Evolutionary conservation across 2,113 vertebrate species (phyloP).

Genomic region (Suricata suricatta): DNA sequence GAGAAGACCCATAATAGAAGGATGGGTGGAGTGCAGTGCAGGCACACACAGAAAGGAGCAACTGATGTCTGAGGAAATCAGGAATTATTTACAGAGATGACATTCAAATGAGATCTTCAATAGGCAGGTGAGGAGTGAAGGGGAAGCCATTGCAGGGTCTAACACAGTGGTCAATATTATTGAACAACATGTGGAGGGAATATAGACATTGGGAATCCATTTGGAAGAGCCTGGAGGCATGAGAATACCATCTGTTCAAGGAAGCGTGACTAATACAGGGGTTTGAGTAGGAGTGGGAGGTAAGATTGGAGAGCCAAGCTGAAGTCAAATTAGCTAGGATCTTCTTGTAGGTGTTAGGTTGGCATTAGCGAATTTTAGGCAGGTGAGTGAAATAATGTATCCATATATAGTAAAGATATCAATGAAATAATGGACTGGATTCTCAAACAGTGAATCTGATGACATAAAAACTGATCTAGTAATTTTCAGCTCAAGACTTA

Average conservation of each 20-base stretch:
- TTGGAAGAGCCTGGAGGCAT: not conserved
- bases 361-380: not conserved
- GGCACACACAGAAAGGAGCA: not conserved
- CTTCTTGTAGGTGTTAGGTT: not conserved
- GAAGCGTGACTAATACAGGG: not conserved
- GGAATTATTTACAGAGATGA: not conserved
- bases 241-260: not conserved
- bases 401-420: not conserved
- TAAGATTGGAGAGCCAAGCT: not conserved
- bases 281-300: not conserved
- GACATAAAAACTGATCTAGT: not conserved
- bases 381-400: not conserved
- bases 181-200: not conserved
- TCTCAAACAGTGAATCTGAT: slow-evolving; percentile 1
- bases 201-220: not conserved
- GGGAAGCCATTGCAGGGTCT: not conserved
- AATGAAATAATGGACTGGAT: slow-evolving; percentile 21
- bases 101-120: not conserved
- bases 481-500: not conserved
- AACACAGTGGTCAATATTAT: not conserved
- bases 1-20: not conserved
- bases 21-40: not conserved
- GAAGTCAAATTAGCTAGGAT: not conserved
- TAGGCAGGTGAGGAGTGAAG: not conserved
- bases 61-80: not conserved